Conservation (phyloP, 2,113 vertebrate genomes). For the Felis catus region DNA sequence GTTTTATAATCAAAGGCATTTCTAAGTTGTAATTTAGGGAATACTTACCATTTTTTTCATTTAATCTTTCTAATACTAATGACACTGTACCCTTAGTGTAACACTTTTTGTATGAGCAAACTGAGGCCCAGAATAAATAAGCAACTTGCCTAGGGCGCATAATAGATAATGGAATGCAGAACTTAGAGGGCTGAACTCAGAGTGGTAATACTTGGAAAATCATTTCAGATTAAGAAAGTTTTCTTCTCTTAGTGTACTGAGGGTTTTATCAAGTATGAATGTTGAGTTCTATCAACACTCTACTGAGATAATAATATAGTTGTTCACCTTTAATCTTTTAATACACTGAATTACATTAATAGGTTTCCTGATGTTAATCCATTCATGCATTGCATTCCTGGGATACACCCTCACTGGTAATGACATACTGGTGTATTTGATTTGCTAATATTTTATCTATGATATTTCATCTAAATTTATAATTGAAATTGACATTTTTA, state of each 20-base stretch:
- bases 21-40: neutral
- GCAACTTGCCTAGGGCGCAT: neutral
- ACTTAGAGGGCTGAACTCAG: neutral
- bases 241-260: neutral
- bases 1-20: neutral
- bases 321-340: slow-evolving; percentile 63
- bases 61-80: neutral
- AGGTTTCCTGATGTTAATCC: slow-evolving; percentile 63
- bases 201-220: neutral
- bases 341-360: slow-evolving; percentile 63
- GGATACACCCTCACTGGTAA: slow-evolving; percentile 36
- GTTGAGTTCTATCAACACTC: slow-evolving; percentile 33
- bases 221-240: neutral
- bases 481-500: slow-evolving; percentile 44
- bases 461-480: neutral
- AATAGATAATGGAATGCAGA: neutral
- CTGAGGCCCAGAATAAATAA: neutral
- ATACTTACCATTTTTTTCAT: neutral
- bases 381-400: slow-evolving; percentile 17
- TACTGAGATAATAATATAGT: slow-evolving; percentile 52
- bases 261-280: slow-evolving; percentile 1
- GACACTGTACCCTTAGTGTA: neutral
- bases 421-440: slow-evolving; percentile 1
- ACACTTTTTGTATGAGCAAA: neutral
- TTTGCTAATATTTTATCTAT: slow-evolving; percentile 49